These are phyloP conservation scores for Drosophila lacicola DNA, from an alignment of 2,888 invertebrate species.

Conservation along the genomic window DNA sequence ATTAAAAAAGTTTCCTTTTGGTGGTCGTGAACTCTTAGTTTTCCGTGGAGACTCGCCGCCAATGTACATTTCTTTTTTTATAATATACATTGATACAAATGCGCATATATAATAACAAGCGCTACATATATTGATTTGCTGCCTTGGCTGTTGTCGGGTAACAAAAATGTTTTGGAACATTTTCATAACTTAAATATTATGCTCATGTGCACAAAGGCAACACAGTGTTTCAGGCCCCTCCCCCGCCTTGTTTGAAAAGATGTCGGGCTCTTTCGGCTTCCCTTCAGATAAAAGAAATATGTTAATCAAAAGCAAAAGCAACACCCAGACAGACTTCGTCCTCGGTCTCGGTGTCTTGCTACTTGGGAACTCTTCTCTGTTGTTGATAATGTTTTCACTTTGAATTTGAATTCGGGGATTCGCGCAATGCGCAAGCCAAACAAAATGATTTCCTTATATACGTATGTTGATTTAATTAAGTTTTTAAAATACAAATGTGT, in stretches of 20 bases:
- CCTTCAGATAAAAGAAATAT: constrained; percentile 60
- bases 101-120: neutral
- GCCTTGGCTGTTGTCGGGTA: constrained; percentile 19
- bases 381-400: constrained; percentile 33
- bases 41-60: constrained; percentile 28
- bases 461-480: constrained; percentile 67
- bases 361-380: constrained; percentile 4
- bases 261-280: constrained; percentile 11
- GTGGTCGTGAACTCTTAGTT: constrained; percentile 20
- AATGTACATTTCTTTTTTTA: neutral
- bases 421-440: constrained; percentile 41
- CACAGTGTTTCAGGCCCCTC: neutral
- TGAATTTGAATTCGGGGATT: constrained; percentile 28
- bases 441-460: constrained; percentile 46
- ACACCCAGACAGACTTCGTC: constrained; percentile 15
- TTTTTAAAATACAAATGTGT: constrained; percentile 27
- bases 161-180: constrained; percentile 26
- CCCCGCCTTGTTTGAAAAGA: neutral
- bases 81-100: neutral
- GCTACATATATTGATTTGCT: constrained; percentile 13
- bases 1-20: constrained; percentile 64
- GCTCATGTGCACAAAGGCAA: constrained; percentile 34
- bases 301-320: constrained; percentile 53
- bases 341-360: too few relatives aligned
- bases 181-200: constrained; percentile 38